Conservation (phyloP, 92 coral and sea anemone species). For the Epizoanthus rinbou region DNA sequence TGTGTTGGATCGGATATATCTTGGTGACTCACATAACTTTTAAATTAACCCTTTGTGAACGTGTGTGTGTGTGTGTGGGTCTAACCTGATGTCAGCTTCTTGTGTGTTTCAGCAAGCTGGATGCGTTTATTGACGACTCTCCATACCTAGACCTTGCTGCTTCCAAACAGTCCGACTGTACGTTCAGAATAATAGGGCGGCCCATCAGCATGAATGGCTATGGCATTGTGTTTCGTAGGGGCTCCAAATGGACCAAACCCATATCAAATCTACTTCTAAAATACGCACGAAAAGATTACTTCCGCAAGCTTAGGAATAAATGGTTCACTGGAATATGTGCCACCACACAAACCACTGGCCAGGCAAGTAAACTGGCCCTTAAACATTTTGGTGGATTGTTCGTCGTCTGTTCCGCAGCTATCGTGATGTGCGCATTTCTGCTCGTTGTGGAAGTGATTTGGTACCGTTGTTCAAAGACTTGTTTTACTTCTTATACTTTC, state of each 20-base stretch:
- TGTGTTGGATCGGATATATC: too few relatives aligned
- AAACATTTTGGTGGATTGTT: conserved; percentile 69
- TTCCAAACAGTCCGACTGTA: conserved; percentile 72
- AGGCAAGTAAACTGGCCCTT: conserved; percentile 53
- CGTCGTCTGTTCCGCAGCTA: conserved; percentile 38
- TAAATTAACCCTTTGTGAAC: too few relatives aligned
- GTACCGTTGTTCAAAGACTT: conserved; percentile 38
- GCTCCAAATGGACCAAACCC: conserved; percentile 70
- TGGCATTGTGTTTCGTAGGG: conserved; percentile 66
- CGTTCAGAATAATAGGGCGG: conserved; percentile 66
- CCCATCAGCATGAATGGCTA: conserved; percentile 62
- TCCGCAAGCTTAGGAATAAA: conserved; percentile 60
- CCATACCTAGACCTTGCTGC: conserved; percentile 79
- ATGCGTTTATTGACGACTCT: conserved; percentile 80
- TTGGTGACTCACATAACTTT: too few relatives aligned
- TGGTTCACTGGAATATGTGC: conserved; percentile 74
- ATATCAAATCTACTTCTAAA: conserved; percentile 62
- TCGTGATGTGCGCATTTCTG: conserved; percentile 43
- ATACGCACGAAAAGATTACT: conserved; percentile 65
- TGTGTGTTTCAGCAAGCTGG: conserved; percentile 52
- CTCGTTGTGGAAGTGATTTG: conserved; percentile 46
- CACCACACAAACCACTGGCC: conserved; percentile 26
- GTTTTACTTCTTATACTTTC: conserved; percentile 7
- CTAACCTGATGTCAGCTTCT: background rate
- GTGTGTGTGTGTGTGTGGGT: background rate